These are phyloP conservation scores for Dicranocentrus wangi DNA, from an alignment of 2,888 invertebrate species.

Conservation along the genomic window DNA sequence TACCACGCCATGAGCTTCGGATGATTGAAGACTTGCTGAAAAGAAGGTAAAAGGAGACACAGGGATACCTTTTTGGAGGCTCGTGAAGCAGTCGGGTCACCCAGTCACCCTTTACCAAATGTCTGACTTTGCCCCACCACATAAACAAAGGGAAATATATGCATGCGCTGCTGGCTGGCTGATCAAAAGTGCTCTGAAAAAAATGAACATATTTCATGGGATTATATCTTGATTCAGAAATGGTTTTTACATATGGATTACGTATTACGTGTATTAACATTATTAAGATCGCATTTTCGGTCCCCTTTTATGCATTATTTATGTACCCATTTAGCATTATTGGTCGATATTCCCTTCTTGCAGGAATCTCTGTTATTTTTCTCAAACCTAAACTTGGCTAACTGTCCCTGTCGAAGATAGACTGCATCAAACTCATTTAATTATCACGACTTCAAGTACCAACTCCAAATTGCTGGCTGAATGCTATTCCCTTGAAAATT, in stretches of 20 bases:
- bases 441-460: slow-evolving; percentile 61
- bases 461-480: slow-evolving; percentile 51
- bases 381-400: too few species aligned
- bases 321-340: too few species aligned
- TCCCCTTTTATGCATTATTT: too few species aligned
- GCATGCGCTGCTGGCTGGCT: too few species aligned
- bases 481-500: slow-evolving; percentile 60
- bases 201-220: neutral
- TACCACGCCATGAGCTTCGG: slow-evolving; percentile 37
- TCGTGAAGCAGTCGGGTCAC: neutral
- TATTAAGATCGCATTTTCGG: too few species aligned
- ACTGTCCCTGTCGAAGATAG: too few species aligned
- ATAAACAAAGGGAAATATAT: neutral
- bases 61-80: neutral
- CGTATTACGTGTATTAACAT: too few species aligned
- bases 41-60: neutral
- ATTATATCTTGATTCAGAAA: too few species aligned
- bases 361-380: too few species aligned
- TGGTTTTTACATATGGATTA: too few species aligned
- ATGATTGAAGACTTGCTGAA: neutral
- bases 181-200: neutral
- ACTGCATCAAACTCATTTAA: slow-evolving; percentile 53
- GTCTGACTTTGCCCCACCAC: slow-evolving; percentile 32
- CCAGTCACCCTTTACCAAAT: neutral
- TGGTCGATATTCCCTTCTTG: too few species aligned